Evolutionary conservation across 92 coral and sea anemone species (phyloP), one percentile per base, ranked within the genome.

Genomic region (Palythoa caribaeorum): DNA sequence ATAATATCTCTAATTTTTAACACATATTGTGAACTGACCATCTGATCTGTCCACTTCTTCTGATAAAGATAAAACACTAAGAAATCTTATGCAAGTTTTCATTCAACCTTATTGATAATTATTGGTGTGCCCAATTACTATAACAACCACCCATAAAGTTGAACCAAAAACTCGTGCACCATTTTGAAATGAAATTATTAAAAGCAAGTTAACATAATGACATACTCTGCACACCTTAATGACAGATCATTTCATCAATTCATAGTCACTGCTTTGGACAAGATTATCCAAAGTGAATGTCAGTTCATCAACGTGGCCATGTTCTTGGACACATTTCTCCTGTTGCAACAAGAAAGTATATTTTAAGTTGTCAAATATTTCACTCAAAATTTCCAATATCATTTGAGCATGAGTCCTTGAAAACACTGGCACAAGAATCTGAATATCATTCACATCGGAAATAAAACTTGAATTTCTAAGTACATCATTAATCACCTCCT

Each of bases 381-480:
- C 88, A 73, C 80, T 85, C 11, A 85, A 60, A 51, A 85, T 73
- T 71, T 77, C 88, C 36, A 73, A 77, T 68, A 85, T 85, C 88
- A 53, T 71, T 60, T 44, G 44, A 77, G 80, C 79, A 71, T 85
- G 81, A 19, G 70, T 36, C 78, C 78, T 85, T 63, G 80, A 72
- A 73, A 85, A 72, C 35, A 71, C 63, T 28, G 88, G 88, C 28
- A 85, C 78, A 28, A 85, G 80, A 73, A 28, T 75, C 53, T 71
- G 78, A 85, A 85, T 85, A 48, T 85, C 88, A 70, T 71, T 76
- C 65, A 48, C 36, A 20, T 73, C 59, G 39, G 77, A 84, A 70
- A 71, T 84, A 57, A 16, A 69, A 39, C 62, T 73, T 53, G 78
- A 71, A 52, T 71, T 84, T 47, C 66, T 35, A 44, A 84, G 79